phyloP scores from a whole-genome alignment of 2,797 vertebrate species.

The Eurystomus glaucurus region DNA sequence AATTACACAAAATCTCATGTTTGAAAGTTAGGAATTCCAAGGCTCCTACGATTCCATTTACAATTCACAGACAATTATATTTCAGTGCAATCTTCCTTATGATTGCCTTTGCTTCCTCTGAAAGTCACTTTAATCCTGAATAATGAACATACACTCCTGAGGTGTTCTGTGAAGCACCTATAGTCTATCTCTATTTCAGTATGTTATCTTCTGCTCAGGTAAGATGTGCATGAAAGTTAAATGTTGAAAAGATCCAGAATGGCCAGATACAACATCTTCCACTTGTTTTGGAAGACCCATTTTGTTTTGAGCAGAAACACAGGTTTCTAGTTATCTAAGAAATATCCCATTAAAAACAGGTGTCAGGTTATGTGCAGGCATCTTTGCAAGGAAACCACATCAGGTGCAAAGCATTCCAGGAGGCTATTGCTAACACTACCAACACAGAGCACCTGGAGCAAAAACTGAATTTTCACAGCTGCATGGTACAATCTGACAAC shows the following conservation, averaged over 20 bases:
- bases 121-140: neutral
- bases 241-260: neutral
- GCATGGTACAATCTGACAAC: neutral
- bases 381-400: neutral
- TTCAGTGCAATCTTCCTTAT: neutral
- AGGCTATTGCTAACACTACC: neutral
- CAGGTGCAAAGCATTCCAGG: neutral
- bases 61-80: neutral
- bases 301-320: neutral
- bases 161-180: neutral
- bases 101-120: neutral
- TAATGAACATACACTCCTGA: neutral
- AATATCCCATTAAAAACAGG: neutral
- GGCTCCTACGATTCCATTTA: neutral
- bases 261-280: neutral
- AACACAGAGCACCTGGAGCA: neutral
- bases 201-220: neutral
- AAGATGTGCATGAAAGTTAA: neutral
- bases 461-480: neutral
- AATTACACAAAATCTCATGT: neutral
- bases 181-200: neutral
- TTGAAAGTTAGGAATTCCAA: neutral
- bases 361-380: neutral
- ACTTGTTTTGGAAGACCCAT: neutral
- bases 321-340: neutral